A percentile compares a stretch with the other conserved stretches of the same genome.
Conservation (phyloP, 2,113 vertebrate species). For the Cisticola juncidis region DNA sequence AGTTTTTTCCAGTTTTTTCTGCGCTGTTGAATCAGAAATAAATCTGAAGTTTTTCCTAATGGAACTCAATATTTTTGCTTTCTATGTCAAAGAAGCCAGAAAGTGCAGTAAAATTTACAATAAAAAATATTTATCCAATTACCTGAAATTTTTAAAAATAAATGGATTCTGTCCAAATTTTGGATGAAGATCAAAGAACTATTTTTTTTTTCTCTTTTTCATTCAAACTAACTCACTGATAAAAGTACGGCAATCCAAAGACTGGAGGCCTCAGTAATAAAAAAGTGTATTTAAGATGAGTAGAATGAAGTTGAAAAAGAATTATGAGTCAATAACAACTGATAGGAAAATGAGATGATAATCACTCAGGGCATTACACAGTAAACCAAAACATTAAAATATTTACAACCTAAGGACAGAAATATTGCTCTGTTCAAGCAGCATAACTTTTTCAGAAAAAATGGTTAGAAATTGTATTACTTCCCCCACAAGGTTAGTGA, state of each 20-base stretch:
- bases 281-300: neutral
- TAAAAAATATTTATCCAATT: neutral
- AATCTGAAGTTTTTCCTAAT: neutral
- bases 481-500: conserved; percentile 48
- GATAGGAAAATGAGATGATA: neutral
- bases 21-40: neutral
- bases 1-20: neutral
- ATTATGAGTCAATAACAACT: neutral
- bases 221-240: neutral
- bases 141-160: neutral
- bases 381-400: conserved; percentile 52
- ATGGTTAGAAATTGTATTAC: conserved; percentile 39
- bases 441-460: conserved; percentile 42
- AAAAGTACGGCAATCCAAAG: neutral
- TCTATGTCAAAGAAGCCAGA: neutral
- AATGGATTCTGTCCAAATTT: neutral
- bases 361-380: neutral
- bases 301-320: conserved; percentile 43
- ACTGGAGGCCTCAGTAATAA: neutral
- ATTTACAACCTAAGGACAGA: conserved; percentile 15
- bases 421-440: conserved; percentile 10
- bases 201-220: neutral
- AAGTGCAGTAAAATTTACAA: neutral
- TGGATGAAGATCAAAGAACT: neutral
- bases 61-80: neutral